Percentiles rank a stretch among this genome's conserved stretches.
phyloP scores from a whole-genome alignment of 2,113 vertebrate species.

The Orientallactaga bullata region DNA sequence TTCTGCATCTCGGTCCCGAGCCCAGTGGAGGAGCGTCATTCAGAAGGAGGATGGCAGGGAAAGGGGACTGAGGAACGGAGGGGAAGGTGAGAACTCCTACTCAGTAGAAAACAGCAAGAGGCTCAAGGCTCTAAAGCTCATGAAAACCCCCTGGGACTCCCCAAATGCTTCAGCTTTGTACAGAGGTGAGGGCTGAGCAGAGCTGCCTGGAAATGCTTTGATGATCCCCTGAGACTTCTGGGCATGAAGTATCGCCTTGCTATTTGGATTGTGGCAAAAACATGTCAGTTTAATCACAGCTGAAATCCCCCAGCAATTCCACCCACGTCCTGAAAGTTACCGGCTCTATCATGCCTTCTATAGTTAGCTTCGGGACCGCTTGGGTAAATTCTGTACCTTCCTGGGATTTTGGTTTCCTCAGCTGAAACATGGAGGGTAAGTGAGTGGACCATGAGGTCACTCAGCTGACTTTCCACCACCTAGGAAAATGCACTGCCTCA shows the following conservation, averaged over 20 bases:
- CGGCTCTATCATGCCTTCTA: conserved; percentile 60
- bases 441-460: background rate
- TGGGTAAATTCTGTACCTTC: conserved; percentile 61
- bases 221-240: conserved; percentile 68
- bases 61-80: background rate
- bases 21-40: background rate
- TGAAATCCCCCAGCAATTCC: conserved; percentile 78
- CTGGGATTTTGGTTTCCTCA: conserved; percentile 17
- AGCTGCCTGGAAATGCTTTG: conserved; percentile 67
- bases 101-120: conserved; percentile 61
- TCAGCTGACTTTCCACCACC: background rate
- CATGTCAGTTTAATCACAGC: conserved; percentile 55
- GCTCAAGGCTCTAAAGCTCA: conserved; percentile 58
- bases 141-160: conserved; percentile 82
- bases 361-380: conserved; percentile 47
- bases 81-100: background rate
- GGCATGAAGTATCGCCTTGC: conserved; percentile 51
- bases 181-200: conserved; percentile 57
- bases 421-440: background rate
- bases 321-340: conserved; percentile 61
- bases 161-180: conserved; percentile 60
- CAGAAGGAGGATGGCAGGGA: background rate
- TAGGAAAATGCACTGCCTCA: background rate
- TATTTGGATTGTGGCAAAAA: conserved; percentile 49
- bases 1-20: no score